Percentiles rank a stretch among this genome's conserved stretches.
Evolutionary conservation across 2,797 vertebrate species (phyloP).

Genomic region (Semotilus atromaculatus): DNA sequence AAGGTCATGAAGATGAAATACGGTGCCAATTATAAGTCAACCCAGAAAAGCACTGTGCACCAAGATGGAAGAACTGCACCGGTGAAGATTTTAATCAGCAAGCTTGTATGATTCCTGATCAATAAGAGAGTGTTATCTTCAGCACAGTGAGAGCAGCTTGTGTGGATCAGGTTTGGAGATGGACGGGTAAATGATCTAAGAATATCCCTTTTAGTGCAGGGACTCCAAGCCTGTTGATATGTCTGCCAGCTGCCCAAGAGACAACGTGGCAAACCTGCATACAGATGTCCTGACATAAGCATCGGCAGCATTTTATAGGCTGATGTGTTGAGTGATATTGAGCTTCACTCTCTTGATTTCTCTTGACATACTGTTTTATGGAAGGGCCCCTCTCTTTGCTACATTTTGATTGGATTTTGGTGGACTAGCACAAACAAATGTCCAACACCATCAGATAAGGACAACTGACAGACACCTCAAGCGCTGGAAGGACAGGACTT

Average conservation of each 20-base stretch:
- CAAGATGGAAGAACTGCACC: background rate
- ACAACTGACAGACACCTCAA: background rate
- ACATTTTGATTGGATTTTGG: background rate
- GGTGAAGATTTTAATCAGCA: constrained; percentile 20
- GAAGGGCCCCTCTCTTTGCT: background rate
- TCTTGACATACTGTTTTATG: background rate
- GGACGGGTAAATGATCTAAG: constrained; percentile 3
- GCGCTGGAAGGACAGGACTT: background rate
- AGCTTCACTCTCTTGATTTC: background rate
- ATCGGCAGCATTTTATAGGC: constrained; percentile 17
- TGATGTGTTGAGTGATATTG: background rate
- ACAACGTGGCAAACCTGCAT: constrained; percentile 31
- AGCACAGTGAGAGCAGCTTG: background rate
- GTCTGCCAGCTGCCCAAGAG: constrained; percentile 42
- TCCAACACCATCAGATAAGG: background rate
- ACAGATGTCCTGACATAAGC: constrained; percentile 12
- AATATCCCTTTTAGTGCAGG: constrained; percentile 36
- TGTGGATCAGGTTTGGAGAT: constrained; percentile 30
- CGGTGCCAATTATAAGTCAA: constrained; percentile 13
- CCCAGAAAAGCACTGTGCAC: background rate
- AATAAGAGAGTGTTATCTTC: constrained; percentile 32
- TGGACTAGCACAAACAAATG: background rate
- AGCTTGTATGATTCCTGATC: constrained; percentile 27
- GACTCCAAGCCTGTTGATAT: constrained; percentile 30
- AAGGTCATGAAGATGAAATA: constrained; percentile 50